phyloP scores from a whole-genome alignment of 2,888 invertebrate genomes.

The Notodonta ziczac region DNA sequence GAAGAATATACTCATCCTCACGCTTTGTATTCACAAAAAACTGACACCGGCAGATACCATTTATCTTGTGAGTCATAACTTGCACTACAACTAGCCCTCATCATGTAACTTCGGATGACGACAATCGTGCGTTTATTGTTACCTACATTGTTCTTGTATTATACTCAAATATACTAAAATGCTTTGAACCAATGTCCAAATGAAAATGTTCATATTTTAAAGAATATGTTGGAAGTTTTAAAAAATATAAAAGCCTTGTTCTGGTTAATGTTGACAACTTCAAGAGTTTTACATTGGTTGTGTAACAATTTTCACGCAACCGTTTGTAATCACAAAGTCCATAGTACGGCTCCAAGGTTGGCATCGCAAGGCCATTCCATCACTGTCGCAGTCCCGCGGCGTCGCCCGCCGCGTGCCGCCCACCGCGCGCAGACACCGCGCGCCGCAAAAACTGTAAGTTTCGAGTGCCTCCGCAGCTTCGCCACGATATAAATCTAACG shows the following conservation, averaged over 20 bases:
- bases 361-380: slow-evolving; percentile 37
- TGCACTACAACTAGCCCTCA: slow-evolving; percentile 11
- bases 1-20: slow-evolving; percentile 8
- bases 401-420: slow-evolving; percentile 17
- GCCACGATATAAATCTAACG: slow-evolving; percentile 65
- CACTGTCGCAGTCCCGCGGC: slow-evolving; percentile 41
- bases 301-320: slow-evolving; percentile 5
- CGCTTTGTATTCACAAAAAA: slow-evolving; percentile 36
- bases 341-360: slow-evolving; percentile 9
- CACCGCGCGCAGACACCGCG: not conserved
- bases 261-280: too few species aligned
- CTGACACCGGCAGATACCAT: slow-evolving; percentile 43
- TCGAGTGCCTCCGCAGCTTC: slow-evolving; percentile 38
- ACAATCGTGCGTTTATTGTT: slow-evolving; percentile 6
- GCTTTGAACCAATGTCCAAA: too few species aligned
- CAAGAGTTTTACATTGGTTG: not conserved
- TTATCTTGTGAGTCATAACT: slow-evolving; percentile 39
- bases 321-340: not conserved
- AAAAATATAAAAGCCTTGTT: too few species aligned
- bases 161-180: not conserved
- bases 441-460: slow-evolving; percentile 50
- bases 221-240: too few species aligned
- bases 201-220: too few species aligned
- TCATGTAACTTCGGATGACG: slow-evolving; percentile 7
- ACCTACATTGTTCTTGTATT: not conserved